Percentiles rank a stretch among this genome's conserved stretches.
phyloP scores from a whole-genome alignment of 2,888 invertebrate genomes.

The Halictus ligatus region DNA sequence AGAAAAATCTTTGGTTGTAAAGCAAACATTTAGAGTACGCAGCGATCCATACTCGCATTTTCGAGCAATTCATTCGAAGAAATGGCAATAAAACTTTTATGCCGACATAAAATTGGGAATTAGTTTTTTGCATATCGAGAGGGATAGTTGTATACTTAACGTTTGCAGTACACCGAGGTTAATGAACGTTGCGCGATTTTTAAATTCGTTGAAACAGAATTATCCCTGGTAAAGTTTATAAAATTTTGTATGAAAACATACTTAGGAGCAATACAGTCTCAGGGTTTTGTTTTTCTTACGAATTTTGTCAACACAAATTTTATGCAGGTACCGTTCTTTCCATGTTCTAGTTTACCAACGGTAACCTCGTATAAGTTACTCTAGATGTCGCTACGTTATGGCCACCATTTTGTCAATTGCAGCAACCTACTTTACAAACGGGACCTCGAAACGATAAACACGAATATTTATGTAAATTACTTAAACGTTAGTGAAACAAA shows the following conservation, averaged over 20 bases:
- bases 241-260: neutral
- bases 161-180: neutral
- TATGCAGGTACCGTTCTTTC: neutral
- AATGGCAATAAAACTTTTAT: neutral
- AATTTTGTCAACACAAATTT: neutral
- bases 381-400: conserved; percentile 11
- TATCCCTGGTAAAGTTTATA: neutral
- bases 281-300: neutral
- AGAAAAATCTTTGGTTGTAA: conserved; percentile 5
- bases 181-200: neutral
- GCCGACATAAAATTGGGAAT: conserved; percentile 20
- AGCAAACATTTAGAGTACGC: conserved; percentile 1
- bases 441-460: neutral
- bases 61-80: neutral
- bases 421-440: neutral
- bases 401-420: neutral
- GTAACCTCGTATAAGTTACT: neutral
- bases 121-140: conserved; percentile 7
- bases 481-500: neutral
- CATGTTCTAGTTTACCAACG: neutral
- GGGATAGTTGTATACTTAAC: neutral
- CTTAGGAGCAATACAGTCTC: too few species aligned
- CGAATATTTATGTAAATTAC: neutral
- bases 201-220: neutral
- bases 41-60: neutral